phyloP scores from a whole-genome alignment of 2,888 invertebrate genomes.

The Zaprionus obscuricornis region DNA sequence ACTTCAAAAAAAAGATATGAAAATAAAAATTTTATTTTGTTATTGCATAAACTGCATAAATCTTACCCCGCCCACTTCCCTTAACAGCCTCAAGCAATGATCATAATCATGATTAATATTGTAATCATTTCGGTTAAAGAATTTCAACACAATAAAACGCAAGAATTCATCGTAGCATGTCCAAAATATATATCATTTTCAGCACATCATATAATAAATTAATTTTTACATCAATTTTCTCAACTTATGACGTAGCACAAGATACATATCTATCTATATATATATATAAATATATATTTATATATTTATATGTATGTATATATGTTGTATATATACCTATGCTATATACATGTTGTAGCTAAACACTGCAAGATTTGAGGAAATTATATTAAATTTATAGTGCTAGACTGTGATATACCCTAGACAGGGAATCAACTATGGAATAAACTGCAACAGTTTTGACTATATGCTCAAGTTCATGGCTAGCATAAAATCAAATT shows the following conservation, averaged over 20 bases:
- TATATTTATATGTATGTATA: slow-evolving; percentile 5
- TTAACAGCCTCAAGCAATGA: background rate
- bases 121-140: slow-evolving; percentile 37
- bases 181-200: slow-evolving; percentile 58
- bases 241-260: slow-evolving; percentile 36
- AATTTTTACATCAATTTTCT: slow-evolving; percentile 44
- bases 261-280: slow-evolving; percentile 19
- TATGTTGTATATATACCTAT: too few species aligned
- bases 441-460: too few species aligned
- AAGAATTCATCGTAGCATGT: background rate
- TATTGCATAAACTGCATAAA: slow-evolving; percentile 58
- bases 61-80: background rate
- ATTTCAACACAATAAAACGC: slow-evolving; percentile 54
- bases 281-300: slow-evolving; percentile 21
- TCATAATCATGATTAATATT: slow-evolving; percentile 58
- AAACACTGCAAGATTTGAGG: too few species aligned
- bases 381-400: too few species aligned
- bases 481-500: too few species aligned
- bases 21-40: too few species aligned
- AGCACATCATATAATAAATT: slow-evolving; percentile 71
- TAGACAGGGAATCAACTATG: too few species aligned
- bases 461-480: too few species aligned
- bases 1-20: slow-evolving; percentile 28
- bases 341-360: too few species aligned
- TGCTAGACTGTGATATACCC: too few species aligned